Percentiles rank a stretch among this genome's conserved stretches.
Conservation (phyloP, 2,888 invertebrate species). For the Myopa tessellatipennis region DNA sequence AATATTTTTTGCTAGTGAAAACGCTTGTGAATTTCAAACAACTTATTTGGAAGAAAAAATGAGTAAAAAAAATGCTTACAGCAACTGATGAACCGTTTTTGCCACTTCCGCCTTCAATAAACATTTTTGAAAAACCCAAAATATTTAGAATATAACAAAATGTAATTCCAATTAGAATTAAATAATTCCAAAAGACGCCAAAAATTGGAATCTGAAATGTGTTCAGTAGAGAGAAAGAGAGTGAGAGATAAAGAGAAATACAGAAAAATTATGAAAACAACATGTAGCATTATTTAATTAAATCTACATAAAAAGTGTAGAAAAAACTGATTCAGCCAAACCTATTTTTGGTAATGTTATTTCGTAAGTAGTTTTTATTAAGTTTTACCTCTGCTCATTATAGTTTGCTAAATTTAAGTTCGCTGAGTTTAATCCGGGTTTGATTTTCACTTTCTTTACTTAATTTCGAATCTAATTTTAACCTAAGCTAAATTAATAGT, state of each 20-base stretch:
- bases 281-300: too few species aligned
- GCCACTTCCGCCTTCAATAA: slow-evolving; percentile 88
- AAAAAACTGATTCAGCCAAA: too few species aligned
- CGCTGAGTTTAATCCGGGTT: too few species aligned
- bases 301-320: too few species aligned
- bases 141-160: slow-evolving; percentile 70
- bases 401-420: too few species aligned
- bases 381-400: too few species aligned
- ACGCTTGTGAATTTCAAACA: slow-evolving; percentile 30
- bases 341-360: too few species aligned
- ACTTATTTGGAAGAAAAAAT: slow-evolving; percentile 27
- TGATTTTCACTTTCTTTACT: too few species aligned
- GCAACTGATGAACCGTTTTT: slow-evolving; percentile 97
- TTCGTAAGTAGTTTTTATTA: too few species aligned
- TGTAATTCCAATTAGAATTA: slow-evolving; percentile 64
- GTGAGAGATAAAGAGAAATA: slow-evolving; percentile 45
- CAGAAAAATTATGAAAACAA: too few species aligned
- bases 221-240: slow-evolving; percentile 45
- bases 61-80: slow-evolving; percentile 68
- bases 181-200: slow-evolving; percentile 64
- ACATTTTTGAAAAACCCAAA: slow-evolving; percentile 77
- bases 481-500: too few species aligned
- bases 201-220: slow-evolving; percentile 63
- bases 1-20: slow-evolving; percentile 43
- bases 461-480: too few species aligned